Percentiles rank a stretch among this genome's conserved stretches.
phyloP scores from a whole-genome alignment of 2,113 vertebrate species.

The Crypturellus undulatus region DNA sequence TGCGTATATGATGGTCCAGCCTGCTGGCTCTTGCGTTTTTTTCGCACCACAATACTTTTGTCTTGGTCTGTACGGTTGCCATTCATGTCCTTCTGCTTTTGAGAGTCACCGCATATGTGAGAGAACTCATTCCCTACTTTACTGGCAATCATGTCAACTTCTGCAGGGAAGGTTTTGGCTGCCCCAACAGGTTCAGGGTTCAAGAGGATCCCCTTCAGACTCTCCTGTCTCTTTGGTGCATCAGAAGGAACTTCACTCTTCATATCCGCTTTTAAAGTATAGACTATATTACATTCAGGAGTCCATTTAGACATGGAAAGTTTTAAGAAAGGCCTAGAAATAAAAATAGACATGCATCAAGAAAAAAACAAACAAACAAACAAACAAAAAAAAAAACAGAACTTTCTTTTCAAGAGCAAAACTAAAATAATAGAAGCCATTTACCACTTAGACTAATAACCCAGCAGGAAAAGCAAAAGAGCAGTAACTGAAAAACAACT shows the following conservation, averaged over 20 bases:
- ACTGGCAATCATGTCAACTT: constrained; percentile 93
- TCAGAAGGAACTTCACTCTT: constrained; percentile 97
- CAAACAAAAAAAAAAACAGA: no score
- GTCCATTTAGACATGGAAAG: constrained; percentile 84
- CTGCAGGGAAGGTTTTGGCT: constrained; percentile 88
- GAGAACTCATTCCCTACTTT: constrained; percentile 94
- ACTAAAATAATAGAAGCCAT: not conserved
- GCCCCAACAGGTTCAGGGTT: constrained; percentile 91
- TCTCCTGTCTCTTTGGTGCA: constrained; percentile 91
- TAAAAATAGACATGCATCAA: constrained; percentile 18
- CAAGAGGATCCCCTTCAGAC: constrained; percentile 94
- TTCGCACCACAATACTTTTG: constrained; percentile 86
- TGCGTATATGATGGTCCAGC: constrained; percentile 92
- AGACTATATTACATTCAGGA: constrained; percentile 79
- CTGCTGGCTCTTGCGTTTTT: constrained; percentile 97
- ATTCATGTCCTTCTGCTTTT: constrained; percentile 84
- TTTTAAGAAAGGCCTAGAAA: constrained; percentile 76
- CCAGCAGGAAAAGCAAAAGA: not conserved
- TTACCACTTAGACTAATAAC: not conserved
- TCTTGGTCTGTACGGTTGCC: constrained; percentile 88
- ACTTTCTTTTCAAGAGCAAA: not conserved
- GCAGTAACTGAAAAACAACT: not conserved
- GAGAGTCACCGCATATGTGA: constrained; percentile 86
- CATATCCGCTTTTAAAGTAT: constrained; percentile 88
- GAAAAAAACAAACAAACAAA: constrained; percentile 9